These are phyloP conservation scores for Ardeotis arabs DNA, from an alignment of 2,113 vertebrate genomes.

Conservation along the genomic window DNA sequence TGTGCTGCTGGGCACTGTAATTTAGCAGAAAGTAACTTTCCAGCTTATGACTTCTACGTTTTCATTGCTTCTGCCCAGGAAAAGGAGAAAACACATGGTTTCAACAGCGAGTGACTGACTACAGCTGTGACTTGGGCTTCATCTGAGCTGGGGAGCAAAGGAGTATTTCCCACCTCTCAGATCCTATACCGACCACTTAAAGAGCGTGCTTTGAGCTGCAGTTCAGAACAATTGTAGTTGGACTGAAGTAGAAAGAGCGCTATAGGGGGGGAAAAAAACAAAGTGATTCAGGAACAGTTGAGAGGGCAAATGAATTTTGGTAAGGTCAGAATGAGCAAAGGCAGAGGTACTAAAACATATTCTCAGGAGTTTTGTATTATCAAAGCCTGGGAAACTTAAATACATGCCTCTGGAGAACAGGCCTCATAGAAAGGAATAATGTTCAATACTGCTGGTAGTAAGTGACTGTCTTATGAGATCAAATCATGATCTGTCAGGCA, in stretches of 20 bases:
- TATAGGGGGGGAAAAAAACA: fast-evolving
- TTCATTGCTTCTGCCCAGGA: background rate
- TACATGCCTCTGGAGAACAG: background rate
- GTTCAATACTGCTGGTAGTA: background rate
- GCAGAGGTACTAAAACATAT: background rate
- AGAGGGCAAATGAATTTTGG: background rate
- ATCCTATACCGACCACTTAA: background rate
- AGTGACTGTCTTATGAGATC: background rate
- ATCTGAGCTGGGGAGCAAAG: background rate
- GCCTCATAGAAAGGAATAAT: background rate
- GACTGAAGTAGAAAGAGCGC: background rate
- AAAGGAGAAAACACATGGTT: background rate
- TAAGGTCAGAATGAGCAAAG: background rate
- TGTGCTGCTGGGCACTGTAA: background rate
- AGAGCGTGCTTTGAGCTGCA: background rate
- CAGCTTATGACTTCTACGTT: background rate
- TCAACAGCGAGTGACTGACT: background rate
- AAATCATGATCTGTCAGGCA: background rate
- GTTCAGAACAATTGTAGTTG: background rate
- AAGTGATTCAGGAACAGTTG: background rate
- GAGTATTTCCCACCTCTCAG: background rate
- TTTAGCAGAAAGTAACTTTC: background rate
- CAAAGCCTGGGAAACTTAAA: background rate
- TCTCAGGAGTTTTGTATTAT: background rate
- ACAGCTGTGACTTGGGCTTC: background rate